phyloP scores from a whole-genome alignment of 2,888 invertebrate genomes.

The Aporophyla lueneburgensis region DNA sequence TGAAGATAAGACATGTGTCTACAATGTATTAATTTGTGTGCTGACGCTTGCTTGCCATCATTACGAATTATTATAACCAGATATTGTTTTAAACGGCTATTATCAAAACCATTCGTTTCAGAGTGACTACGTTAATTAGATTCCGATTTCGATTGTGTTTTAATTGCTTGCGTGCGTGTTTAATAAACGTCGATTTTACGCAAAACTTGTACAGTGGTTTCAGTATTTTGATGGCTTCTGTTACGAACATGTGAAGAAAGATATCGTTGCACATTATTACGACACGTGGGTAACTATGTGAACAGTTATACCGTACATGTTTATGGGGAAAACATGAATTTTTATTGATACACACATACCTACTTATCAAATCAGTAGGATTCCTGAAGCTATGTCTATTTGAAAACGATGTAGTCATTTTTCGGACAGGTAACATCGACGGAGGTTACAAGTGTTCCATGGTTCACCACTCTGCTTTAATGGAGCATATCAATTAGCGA shows the following conservation, averaged over 20 bases:
- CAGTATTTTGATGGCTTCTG: constrained; percentile 63
- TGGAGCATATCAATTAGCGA: constrained; percentile 77
- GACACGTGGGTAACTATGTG: constrained; percentile 62
- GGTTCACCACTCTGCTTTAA: constrained; percentile 72
- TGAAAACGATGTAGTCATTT: constrained; percentile 9
- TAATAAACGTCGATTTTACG: constrained; percentile 73
- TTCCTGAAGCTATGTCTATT: constrained; percentile 8
- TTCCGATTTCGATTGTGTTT: constrained; percentile 74
- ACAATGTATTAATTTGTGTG: constrained; percentile 39
- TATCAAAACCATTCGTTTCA: constrained; percentile 64
- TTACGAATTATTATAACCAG: constrained; percentile 57
- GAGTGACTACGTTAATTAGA: constrained; percentile 68
- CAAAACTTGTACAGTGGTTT: constrained; percentile 64
- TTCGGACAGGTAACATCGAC: constrained; percentile 18
- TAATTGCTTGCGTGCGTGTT: constrained; percentile 73
- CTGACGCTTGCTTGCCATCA: constrained; percentile 39
- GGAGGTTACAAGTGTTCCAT: constrained; percentile 39
- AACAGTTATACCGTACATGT: constrained; percentile 51
- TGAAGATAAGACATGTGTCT: constrained; percentile 51
- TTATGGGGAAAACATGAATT: constrained; percentile 67
- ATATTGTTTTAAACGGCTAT: constrained; percentile 63
- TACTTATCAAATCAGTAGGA: constrained; percentile 15
- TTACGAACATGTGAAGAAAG: constrained; percentile 58
- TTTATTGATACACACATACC: constrained; percentile 48
- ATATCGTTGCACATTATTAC: constrained; percentile 58